Conservation (phyloP, 2,888 invertebrate genomes). For the Lycocerus yunnanus region DNA sequence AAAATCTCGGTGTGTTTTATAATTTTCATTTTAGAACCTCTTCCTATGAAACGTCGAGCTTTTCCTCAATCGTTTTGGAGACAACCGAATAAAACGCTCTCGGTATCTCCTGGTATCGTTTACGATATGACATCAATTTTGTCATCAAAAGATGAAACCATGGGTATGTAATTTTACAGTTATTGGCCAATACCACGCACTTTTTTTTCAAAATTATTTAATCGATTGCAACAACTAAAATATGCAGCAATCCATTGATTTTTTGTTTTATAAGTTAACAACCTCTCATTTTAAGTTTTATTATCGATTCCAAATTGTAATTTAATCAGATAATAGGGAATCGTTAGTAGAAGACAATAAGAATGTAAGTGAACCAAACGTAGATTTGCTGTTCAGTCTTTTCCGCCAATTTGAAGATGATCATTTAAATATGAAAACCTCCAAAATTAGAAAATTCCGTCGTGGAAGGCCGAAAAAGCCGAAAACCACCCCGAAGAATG, state of each 20-base stretch:
- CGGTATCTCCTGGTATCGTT: conserved; percentile 54
- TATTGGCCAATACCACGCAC: not conserved
- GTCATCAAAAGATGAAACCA: conserved; percentile 14
- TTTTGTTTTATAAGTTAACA: conserved; percentile 9
- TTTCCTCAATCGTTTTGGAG: conserved; percentile 61
- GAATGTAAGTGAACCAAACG: conserved; percentile 49
- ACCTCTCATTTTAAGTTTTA: not conserved
- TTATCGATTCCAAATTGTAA: not conserved
- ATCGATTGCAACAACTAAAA: not conserved
- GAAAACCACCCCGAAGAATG: conserved; percentile 8
- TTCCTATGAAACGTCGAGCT: conserved; percentile 59
- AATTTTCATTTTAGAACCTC: conserved; percentile 50
- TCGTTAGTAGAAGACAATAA: conserved; percentile 14
- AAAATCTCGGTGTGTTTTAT: not conserved
- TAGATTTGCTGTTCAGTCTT: conserved; percentile 58
- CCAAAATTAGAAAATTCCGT: conserved; percentile 29
- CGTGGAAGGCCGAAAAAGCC: conserved; percentile 42
- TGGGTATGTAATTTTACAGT: conserved; percentile 3
- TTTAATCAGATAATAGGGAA: conserved; percentile 15
- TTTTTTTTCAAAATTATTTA: not conserved
- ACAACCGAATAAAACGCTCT: conserved; percentile 57
- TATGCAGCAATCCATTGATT: conserved; percentile 4
- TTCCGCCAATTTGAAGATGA: conserved; percentile 54
- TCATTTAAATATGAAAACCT: conserved; percentile 15
- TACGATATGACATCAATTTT: conserved; percentile 54